phyloP scores from a whole-genome alignment of 2,113 vertebrate genomes.

The Oreochromis aureus region DNA sequence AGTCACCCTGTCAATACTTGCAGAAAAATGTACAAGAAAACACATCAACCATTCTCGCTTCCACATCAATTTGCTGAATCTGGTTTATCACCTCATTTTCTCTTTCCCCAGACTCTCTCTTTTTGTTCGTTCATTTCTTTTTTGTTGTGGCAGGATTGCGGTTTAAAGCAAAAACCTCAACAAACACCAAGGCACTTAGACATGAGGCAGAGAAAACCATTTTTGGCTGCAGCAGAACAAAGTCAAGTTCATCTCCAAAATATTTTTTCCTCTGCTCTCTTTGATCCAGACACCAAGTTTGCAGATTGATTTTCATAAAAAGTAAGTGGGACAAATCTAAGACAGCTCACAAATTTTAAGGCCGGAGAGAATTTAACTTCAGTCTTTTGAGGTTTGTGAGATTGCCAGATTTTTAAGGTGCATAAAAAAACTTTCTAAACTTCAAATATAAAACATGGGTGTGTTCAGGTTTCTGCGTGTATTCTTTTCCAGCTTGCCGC shows the following conservation, averaged over 20 bases:
- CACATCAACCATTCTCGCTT: not conserved
- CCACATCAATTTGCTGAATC: not conserved
- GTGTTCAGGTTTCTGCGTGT: not conserved
- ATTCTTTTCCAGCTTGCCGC: not conserved
- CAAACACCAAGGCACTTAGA: not conserved
- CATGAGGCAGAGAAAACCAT: not conserved
- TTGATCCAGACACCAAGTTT: not conserved
- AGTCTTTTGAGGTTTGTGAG: not conserved
- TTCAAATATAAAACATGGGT: conserved; percentile 3
- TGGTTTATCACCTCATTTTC: not conserved
- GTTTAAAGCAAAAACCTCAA: conserved; percentile 8
- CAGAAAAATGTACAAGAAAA: not conserved
- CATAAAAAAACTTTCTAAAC: not conserved
- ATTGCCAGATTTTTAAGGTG: conserved; percentile 1
- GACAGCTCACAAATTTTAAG: not conserved
- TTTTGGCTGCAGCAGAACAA: not conserved
- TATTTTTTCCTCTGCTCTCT: not conserved
- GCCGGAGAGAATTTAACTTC: not conserved
- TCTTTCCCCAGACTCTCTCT: not conserved
- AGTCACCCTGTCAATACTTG: not conserved
- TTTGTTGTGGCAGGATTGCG: not conserved
- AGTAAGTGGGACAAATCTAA: not conserved
- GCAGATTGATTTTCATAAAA: not conserved
- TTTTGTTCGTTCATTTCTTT: not conserved
- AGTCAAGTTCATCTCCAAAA: not conserved